Base-by-base conservation (phyloP, 2,888 invertebrate species). In the Pterostichus madidus region DNA sequence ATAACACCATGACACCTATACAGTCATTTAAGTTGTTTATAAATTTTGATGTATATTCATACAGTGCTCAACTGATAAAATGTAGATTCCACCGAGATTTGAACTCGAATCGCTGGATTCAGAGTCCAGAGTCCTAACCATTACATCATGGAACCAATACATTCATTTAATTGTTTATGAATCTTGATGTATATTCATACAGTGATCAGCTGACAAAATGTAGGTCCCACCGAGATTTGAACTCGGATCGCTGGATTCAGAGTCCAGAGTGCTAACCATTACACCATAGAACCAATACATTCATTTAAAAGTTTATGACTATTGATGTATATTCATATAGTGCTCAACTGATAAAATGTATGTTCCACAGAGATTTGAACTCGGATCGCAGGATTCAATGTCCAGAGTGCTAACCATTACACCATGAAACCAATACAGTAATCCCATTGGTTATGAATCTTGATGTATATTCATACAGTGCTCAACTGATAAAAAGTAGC, bases 351-450 rank as follows among this genome's bases (percentile, higher is more conserved):
- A 2, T 2, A 24, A 24, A 24, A 24, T 24, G 1, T 3, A 92
- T 91, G 91, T 92, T 90, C 91, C 91, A 92, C 91, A 91, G 92
- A 92, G 91, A 92, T 91, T 92, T 91, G 91, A 92, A 92, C 91
- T 92, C 91, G 91, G 91, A 92, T 92, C 91, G 91, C 91, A 91
- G 91, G 91, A 92, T 92, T 92, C 91, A 92, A 91, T 92, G 92
- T 92, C 92, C 92, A 92, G 92, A 92, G 92, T 92, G 92, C 92
- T 92, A 91, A 92, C 92, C 92, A 91, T 92, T 92, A 92, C 92
- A 92, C 92, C 92, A 92, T 92, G 92, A 3, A 24, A 24, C 24
- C 24, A 3, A 24, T 24, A 24, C 24, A 24, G n/a, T n/a, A n/a
- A n/a, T n/a, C n/a, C n/a, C n/a, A n/a, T n/a, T n/a, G n/a, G n/a